Percentiles rank a stretch among this genome's conserved stretches.
These are phyloP conservation scores for Sepiola atlantica DNA, from an alignment of 2,888 invertebrate genomes.

Conservation along the genomic window DNA sequence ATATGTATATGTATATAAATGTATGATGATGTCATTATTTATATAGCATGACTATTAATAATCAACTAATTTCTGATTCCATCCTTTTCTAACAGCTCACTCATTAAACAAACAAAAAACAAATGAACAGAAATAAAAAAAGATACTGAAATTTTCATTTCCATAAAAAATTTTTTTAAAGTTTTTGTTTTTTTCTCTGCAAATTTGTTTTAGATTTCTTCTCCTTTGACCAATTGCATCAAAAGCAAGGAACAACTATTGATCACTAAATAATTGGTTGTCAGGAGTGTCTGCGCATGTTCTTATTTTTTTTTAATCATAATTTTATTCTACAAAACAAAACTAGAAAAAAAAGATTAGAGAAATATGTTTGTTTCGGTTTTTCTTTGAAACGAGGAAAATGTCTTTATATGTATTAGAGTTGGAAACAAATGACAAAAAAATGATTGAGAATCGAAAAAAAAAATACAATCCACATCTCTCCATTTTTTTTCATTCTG, in stretches of 20 bases:
- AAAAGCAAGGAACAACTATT: not conserved
- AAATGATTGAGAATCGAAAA: not conserved
- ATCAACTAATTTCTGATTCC: not conserved
- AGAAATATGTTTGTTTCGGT: not conserved
- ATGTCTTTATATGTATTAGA: not conserved
- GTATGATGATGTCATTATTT: not conserved
- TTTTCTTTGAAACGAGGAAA: not conserved
- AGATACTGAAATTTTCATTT: no score
- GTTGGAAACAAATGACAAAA: not conserved
- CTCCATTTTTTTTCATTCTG: no score
- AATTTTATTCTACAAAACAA: not conserved
- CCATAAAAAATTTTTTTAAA: no score
- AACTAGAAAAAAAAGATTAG: not conserved
- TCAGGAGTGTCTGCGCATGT: not conserved
- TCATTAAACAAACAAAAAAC: not conserved
- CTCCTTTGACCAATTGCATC: not conserved
- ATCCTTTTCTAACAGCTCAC: not conserved
- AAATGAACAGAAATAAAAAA: not conserved
- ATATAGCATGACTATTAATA: not conserved
- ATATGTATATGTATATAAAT: not conserved
- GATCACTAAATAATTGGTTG: conserved; percentile 20
- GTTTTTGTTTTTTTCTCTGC: not conserved
- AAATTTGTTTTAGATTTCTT: not conserved
- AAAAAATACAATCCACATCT: no score
- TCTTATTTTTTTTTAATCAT: not conserved